Percentiles rank a stretch among this genome's conserved stretches.
phyloP scores from a whole-genome alignment of 2,113 vertebrate species.

The Picathartes gymnocephalus region DNA sequence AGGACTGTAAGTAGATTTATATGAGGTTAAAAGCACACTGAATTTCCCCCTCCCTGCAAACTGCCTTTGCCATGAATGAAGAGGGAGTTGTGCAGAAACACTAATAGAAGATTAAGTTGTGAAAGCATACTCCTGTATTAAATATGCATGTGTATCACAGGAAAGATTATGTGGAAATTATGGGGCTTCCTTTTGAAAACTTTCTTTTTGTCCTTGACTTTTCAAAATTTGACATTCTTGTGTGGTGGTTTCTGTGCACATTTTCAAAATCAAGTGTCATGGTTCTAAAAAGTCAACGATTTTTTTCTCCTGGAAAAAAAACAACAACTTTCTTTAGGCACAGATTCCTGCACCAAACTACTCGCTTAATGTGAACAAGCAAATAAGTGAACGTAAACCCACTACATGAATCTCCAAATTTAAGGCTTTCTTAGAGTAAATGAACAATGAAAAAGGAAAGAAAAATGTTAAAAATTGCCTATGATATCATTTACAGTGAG shows the following conservation, averaged over 20 bases:
- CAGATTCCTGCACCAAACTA: too few species aligned
- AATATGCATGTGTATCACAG: neutral
- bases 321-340: too few species aligned
- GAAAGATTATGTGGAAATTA: neutral
- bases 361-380: too few species aligned
- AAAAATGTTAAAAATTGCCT: neutral
- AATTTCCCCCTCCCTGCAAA: neutral
- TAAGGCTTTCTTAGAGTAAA: neutral
- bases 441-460: neutral
- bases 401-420: neutral
- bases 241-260: neutral
- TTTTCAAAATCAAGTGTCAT: rapidly evolving
- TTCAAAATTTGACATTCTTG: neutral
- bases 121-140: neutral
- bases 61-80: neutral
- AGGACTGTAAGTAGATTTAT: neutral
- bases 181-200: neutral
- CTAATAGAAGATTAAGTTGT: neutral
- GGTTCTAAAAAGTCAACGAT: too few species aligned
- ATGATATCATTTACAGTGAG: neutral
- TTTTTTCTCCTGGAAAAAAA: too few species aligned
- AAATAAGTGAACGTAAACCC: too few species aligned
- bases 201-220: neutral
- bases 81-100: neutral
- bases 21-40: neutral